Conservation (phyloP, 2,113 vertebrate genomes). For the Sminthopsis crassicaudata region DNA sequence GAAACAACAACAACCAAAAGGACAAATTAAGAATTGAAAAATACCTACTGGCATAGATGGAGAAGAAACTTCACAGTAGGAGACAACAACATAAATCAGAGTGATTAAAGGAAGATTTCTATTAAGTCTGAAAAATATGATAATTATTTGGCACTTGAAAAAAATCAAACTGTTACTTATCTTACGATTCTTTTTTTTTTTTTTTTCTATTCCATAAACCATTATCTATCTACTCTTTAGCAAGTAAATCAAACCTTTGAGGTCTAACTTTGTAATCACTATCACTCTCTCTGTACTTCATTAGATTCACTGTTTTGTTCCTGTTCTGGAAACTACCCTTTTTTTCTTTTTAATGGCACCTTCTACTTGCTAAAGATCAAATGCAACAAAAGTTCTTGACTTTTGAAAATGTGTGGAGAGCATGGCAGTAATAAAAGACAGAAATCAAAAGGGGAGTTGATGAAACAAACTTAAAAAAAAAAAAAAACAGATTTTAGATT, state of each 20-base stretch:
- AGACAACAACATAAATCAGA: slow-evolving; percentile 61
- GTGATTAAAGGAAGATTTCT: slow-evolving; percentile 16
- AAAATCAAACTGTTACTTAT: slow-evolving; percentile 32
- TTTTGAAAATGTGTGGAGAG: slow-evolving; percentile 48
- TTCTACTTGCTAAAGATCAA: slow-evolving; percentile 67
- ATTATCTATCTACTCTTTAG: slow-evolving; percentile 69
- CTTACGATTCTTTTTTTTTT: slow-evolving; percentile 59
- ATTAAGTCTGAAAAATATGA: slow-evolving; percentile 59
- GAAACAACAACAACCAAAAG: slow-evolving; percentile 23
- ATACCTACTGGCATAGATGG: background rate
- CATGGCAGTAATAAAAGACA: slow-evolving; percentile 59
- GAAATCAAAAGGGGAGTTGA: slow-evolving; percentile 41
- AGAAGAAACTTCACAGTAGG: slow-evolving; percentile 46
- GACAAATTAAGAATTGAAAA: slow-evolving; percentile 57
- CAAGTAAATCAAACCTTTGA: slow-evolving; percentile 73
- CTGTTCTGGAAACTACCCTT: slow-evolving; percentile 57
- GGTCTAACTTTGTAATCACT: slow-evolving; percentile 75
- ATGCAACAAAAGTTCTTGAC: slow-evolving; percentile 28
- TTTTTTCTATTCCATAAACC: slow-evolving; percentile 62
- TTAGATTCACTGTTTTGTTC: slow-evolving; percentile 72
- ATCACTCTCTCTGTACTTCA: slow-evolving; percentile 51
- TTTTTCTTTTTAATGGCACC: slow-evolving; percentile 38
- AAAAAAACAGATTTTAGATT: background rate
- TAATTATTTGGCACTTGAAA: slow-evolving; percentile 63
- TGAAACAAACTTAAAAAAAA: slow-evolving; percentile 39